Base-by-base conservation (phyloP, 2,113 vertebrate species). In the Mesocricetus auratus region DNA sequence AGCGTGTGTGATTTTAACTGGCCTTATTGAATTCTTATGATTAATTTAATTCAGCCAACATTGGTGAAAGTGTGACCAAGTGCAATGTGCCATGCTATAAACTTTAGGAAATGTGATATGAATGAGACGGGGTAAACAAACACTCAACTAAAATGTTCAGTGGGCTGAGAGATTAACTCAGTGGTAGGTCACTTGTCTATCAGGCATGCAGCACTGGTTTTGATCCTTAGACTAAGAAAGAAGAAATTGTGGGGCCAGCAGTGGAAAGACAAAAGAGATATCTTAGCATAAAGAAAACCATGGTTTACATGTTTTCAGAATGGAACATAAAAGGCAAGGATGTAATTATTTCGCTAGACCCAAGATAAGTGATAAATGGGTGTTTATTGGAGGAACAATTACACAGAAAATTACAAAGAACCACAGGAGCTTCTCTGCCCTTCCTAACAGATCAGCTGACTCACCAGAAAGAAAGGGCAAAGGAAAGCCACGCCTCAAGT, bases 91-190 rank as follows among this genome's bases (percentile, higher is more conserved):
- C 22, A 0, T 68, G 42, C 42, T 68, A 82, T 39, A 66, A 90
- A 82, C 77, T 77, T 16, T 42, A 86, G 29, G 75, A 78, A 95
- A 77, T 91, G 86, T 86, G 53, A 90, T 81, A 58, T 86, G 36
- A 85, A 58, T n/a, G n/a, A 94, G 66, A 75, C 21, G 75, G 90
- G 24, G 39, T 66, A 75, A 26, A 86, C 85, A 62, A 71, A 90
- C 74, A 71, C 3, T 83, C 47, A 90, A 64, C 66, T 45, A 6
- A 96, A 73, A 15, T 39, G 1, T 53, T 39, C 45, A 39, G 10
- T 86, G 71, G 45, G 6, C 9, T 21, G 7, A 29, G 16, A 45
- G 16, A 19, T 50, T 33, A 66, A 2, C 50, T 71, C 64, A 47
- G 6, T 22, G 50, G 21, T 26, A 36, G 42, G 33, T 47, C 24